These are phyloP conservation scores for Leptinotarsa tumamoca DNA, from an alignment of 2,888 invertebrate species.

Conservation along the genomic window DNA sequence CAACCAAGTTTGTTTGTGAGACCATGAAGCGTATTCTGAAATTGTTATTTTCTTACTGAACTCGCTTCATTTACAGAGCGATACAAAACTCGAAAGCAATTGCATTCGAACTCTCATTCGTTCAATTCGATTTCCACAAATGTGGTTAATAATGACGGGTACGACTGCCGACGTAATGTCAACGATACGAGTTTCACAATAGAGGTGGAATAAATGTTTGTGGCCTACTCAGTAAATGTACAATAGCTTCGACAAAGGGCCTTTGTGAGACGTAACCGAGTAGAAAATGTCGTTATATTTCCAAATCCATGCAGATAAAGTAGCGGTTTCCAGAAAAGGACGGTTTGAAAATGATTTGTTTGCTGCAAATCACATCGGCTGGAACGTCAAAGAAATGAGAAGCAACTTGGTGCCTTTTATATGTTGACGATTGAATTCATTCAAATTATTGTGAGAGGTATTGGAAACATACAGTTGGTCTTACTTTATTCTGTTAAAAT, in stretches of 20 bases:
- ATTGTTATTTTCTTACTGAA: not conserved
- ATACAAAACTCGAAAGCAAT: not conserved
- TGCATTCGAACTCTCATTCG: conserved; percentile 2
- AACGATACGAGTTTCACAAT: conserved; percentile 12
- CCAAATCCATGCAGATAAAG: not conserved
- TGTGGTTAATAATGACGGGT: conserved; percentile 7
- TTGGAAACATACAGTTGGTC: no score
- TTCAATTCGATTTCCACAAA: conserved; percentile 5
- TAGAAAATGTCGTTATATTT: conserved; percentile 29
- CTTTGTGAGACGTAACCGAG: conserved; percentile 26
- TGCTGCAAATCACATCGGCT: not conserved
- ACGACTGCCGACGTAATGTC: not conserved
- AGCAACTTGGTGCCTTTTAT: not conserved
- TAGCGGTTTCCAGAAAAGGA: not conserved
- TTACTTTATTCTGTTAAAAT: no score
- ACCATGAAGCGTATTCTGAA: no score
- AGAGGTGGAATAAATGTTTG: conserved; percentile 7
- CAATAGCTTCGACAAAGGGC: conserved; percentile 13
- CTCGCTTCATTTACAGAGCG: not conserved
- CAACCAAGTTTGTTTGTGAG: no score
- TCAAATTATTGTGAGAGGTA: no score
- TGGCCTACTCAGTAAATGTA: conserved; percentile 5
- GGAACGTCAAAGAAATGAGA: not conserved
- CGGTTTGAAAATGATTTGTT: not conserved
- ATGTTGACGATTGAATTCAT: not conserved